phyloP scores from a whole-genome alignment of 2,888 invertebrate species.

The Diaperis boleti region DNA sequence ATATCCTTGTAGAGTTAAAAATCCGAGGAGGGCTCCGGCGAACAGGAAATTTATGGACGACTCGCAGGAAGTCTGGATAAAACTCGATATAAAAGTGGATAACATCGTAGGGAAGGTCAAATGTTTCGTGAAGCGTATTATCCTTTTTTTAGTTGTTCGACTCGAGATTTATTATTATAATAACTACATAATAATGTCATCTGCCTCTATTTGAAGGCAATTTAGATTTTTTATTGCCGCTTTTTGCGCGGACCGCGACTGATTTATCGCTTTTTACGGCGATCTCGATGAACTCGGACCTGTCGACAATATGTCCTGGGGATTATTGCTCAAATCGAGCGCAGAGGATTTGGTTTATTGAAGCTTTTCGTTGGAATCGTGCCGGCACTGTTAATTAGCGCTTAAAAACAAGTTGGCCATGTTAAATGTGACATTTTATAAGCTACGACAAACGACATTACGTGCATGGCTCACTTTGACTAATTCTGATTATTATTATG shows the following conservation, averaged over 20 bases:
- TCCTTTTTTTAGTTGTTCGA: slow-evolving; percentile 54
- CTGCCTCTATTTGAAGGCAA: slow-evolving; percentile 56
- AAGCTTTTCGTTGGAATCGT: too few species aligned
- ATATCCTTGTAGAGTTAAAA: slow-evolving; percentile 51
- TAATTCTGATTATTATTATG: too few species aligned
- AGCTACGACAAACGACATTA: too few species aligned
- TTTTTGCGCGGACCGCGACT: slow-evolving; percentile 26
- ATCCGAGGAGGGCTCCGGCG: slow-evolving; percentile 46
- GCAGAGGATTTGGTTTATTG: too few species aligned
- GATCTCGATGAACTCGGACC: slow-evolving; percentile 13
- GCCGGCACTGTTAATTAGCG: too few species aligned
- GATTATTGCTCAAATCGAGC: slow-evolving; percentile 12
- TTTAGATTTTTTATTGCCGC: slow-evolving; percentile 55
- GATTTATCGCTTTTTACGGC: slow-evolving; percentile 12
- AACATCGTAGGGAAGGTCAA: slow-evolving; percentile 57
- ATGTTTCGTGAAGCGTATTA: slow-evolving; percentile 57
- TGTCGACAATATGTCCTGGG: slow-evolving; percentile 12
- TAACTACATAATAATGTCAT: slow-evolving; percentile 62
- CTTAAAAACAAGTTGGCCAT: too few species aligned
- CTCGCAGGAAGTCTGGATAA: slow-evolving; percentile 53
- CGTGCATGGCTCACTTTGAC: too few species aligned
- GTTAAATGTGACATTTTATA: too few species aligned
- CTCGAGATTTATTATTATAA: slow-evolving; percentile 61
- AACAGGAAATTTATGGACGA: slow-evolving; percentile 56
- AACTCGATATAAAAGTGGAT: slow-evolving; percentile 57